These are phyloP conservation scores for Ptychadena robeensis DNA, from an alignment of 2,797 vertebrate genomes.

Conservation along the genomic window DNA sequence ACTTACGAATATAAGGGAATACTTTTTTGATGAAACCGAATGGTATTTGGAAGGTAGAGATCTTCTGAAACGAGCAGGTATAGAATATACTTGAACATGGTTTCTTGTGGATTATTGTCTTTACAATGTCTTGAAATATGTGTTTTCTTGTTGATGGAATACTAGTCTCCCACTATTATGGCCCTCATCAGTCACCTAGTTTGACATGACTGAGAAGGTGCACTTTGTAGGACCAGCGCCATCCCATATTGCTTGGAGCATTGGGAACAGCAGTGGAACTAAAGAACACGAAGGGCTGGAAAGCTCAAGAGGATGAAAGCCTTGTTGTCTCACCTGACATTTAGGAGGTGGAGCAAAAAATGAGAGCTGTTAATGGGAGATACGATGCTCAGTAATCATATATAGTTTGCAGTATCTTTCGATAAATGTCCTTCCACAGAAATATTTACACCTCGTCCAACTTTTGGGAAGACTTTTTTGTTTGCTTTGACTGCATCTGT, in stretches of 20 bases:
- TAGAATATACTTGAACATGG: conserved; percentile 46
- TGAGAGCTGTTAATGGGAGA: conserved; percentile 34
- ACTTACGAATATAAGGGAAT: conserved; percentile 54
- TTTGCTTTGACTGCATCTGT: conserved; percentile 42
- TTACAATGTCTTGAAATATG: conserved; percentile 49
- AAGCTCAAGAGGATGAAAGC: background rate
- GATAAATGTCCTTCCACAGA: conserved; percentile 20
- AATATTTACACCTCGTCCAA: conserved; percentile 5
- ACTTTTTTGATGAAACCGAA: conserved; percentile 34
- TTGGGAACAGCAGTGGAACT: background rate
- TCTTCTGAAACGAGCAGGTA: conserved; percentile 39
- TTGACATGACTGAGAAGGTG: conserved; percentile 9
- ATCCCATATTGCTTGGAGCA: background rate
- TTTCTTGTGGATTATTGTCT: conserved; percentile 45
- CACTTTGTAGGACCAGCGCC: conserved; percentile 27
- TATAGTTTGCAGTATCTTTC: conserved; percentile 38
- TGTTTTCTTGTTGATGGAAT: conserved; percentile 53
- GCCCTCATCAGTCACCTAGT: conserved; percentile 24
- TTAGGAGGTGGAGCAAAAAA: conserved; percentile 22
- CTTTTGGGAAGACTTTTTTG: background rate
- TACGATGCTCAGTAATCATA: conserved; percentile 48
- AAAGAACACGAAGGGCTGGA: conserved; percentile 11
- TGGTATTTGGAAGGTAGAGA: conserved; percentile 32
- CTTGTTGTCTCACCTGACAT: background rate
- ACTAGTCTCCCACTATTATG: conserved; percentile 37